Evolutionary conservation across 2,797 vertebrate species (phyloP).

Genomic region (Eurystomus glaucurus): DNA sequence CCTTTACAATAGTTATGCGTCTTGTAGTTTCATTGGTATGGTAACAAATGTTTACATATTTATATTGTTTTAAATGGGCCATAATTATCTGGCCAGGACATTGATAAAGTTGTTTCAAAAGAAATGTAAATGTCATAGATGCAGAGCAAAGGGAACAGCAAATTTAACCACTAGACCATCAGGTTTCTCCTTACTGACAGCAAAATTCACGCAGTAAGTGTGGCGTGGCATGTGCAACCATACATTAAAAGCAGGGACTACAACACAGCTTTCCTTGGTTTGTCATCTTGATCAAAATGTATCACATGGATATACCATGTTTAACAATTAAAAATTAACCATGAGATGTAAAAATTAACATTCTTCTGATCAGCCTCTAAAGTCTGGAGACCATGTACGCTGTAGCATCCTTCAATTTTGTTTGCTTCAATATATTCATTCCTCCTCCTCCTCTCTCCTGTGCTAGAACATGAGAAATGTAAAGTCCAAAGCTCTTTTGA

Average conservation of each 20-base stretch:
- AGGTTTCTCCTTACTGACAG: not conserved
- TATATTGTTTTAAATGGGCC: not conserved
- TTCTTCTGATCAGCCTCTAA: not conserved
- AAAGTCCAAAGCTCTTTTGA: not conserved
- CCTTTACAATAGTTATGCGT: not conserved
- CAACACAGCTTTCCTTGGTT: not conserved
- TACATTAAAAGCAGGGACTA: not conserved
- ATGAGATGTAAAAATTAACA: not conserved
- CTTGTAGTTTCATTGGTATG: not conserved
- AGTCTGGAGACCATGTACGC: not conserved
- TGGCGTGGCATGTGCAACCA: not conserved
- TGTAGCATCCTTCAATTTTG: not conserved
- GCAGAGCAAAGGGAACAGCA: not conserved
- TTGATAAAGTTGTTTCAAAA: slow-evolving; percentile 3
- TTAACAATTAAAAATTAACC: slow-evolving; percentile 7
- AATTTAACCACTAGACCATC: not conserved
- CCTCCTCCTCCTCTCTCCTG: not conserved
- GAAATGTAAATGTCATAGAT: not conserved
- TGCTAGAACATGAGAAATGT: not conserved
- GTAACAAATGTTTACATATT: not conserved
- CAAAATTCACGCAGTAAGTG: not conserved
- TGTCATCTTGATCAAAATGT: not conserved
- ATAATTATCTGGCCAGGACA: not conserved
- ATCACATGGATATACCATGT: not conserved
- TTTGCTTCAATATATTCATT: not conserved